Evolutionary conservation across 2,888 invertebrate species (phyloP).

Genomic region (Lithophane semibrunnea): DNA sequence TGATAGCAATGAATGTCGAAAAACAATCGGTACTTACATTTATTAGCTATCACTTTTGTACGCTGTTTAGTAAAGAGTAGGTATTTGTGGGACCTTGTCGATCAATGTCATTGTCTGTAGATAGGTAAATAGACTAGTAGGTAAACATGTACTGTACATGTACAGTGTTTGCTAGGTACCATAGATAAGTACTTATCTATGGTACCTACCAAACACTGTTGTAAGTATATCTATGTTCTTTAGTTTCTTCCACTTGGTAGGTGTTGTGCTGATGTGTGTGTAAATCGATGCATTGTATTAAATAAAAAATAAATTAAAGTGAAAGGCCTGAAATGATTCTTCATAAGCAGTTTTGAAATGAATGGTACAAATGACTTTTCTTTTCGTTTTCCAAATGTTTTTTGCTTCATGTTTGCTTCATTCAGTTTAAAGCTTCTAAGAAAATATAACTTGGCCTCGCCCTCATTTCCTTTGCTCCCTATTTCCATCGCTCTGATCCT

Average conservation of each 20-base stretch:
- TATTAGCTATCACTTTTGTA: slow-evolving; percentile 14
- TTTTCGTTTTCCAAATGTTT: not conserved
- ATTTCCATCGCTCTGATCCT: slow-evolving; percentile 18
- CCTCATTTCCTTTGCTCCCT: slow-evolving; percentile 28
- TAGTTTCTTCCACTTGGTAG: not conserved
- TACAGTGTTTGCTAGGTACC: no score
- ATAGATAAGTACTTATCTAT: not conserved
- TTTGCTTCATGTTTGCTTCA: slow-evolving; percentile 7
- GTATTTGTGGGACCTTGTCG: slow-evolving; percentile 40
- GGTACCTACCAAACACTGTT: not conserved
- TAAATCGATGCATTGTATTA: not conserved
- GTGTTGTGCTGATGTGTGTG: not conserved
- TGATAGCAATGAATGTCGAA: slow-evolving; percentile 4
- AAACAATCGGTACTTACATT: not conserved
- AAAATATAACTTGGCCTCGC: slow-evolving; percentile 13
- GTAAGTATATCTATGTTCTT: not conserved
- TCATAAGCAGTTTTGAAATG: not conserved
- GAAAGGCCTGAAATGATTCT: not conserved
- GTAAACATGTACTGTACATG: no score
- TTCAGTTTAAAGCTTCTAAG: slow-evolving; percentile 15
- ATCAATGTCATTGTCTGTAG: slow-evolving; percentile 55
- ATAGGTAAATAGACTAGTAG: slow-evolving; percentile 43
- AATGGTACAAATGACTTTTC: not conserved
- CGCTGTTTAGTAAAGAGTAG: slow-evolving; percentile 25
- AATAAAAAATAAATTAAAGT: not conserved